Conservation (phyloP, 2,797 vertebrate species). For the Erithacus rubecula region DNA sequence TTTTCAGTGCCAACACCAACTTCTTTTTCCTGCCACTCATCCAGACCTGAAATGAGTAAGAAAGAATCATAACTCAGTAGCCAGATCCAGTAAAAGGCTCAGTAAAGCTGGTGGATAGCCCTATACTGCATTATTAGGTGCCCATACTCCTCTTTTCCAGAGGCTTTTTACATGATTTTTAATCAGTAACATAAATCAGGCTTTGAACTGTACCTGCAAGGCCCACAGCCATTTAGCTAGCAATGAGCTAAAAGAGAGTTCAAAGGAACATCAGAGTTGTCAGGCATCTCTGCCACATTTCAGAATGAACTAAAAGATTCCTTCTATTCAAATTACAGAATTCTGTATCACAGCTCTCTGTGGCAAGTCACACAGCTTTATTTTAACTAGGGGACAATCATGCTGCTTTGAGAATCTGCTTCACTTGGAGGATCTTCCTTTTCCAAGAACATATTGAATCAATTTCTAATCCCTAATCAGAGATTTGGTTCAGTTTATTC, state of each 20-base stretch:
- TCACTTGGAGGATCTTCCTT: not conserved
- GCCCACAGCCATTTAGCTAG: not conserved
- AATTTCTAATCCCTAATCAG: not conserved
- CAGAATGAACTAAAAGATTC: not conserved
- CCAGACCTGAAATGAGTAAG: not conserved
- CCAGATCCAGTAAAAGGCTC: not conserved
- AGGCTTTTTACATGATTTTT: not conserved
- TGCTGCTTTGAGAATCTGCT: not conserved
- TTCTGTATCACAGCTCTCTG: not conserved
- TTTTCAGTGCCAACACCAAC: not conserved
- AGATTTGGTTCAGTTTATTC: not conserved
- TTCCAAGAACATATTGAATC: not conserved
- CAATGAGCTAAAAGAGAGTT: not conserved
- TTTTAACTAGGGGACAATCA: not conserved
- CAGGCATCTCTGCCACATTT: not conserved
- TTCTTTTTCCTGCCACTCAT: not conserved
- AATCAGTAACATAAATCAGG: not conserved
- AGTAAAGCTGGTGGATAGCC: not conserved
- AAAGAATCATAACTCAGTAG: not conserved
- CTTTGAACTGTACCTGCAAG: constrained; percentile 1
- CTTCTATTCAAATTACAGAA: not conserved
- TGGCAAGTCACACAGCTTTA: not conserved
- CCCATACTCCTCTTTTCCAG: not conserved
- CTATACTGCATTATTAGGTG: not conserved
- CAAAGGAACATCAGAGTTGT: not conserved